Percentiles rank a stretch among this genome's conserved stretches.
phyloP scores from a whole-genome alignment of 2,113 vertebrate genomes.

The Haliaeetus leucogaster region DNA sequence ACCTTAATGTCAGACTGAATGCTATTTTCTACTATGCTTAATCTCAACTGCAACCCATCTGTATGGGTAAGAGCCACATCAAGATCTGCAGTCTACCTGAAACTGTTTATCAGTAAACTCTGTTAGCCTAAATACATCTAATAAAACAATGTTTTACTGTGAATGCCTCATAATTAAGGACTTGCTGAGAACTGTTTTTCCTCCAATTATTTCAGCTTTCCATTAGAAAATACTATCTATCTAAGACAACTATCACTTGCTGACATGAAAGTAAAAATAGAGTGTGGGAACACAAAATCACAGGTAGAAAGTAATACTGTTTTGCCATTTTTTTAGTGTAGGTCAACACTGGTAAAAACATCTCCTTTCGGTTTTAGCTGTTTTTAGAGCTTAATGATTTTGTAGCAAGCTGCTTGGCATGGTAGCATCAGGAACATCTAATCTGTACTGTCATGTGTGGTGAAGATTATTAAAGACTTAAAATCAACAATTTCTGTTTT shows the following conservation, averaged over 20 bases:
- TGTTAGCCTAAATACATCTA: neutral
- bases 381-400: neutral
- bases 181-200: neutral
- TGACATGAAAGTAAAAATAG: neutral
- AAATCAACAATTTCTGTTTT: neutral
- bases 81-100: neutral
- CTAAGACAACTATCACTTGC: neutral
- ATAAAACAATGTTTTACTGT: neutral
- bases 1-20: neutral
- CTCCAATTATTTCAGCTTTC: neutral
- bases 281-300: neutral
- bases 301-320: neutral
- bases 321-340: neutral
- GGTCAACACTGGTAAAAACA: neutral
- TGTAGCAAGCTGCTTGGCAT: accelerated
- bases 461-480: neutral
- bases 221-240: neutral
- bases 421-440: neutral
- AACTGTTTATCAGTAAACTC: neutral
- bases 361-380: neutral
- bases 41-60: neutral
- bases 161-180: neutral
- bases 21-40: neutral
- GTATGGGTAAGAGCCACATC: neutral
- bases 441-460: neutral